Conservation (phyloP, 2,888 invertebrate genomes). For the Alentia gelatinosa region DNA sequence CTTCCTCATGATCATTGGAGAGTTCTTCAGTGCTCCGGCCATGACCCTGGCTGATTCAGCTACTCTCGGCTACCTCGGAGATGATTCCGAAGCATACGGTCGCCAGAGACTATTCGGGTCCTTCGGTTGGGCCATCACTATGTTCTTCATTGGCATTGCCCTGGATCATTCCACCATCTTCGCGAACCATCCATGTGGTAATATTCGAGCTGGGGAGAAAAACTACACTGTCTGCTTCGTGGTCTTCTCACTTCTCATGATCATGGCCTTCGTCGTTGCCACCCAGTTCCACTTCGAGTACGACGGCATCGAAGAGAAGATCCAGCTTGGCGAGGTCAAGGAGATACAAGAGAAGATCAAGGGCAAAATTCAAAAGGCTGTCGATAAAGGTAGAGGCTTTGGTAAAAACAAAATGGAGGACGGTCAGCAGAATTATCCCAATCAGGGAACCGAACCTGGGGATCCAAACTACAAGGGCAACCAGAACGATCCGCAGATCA, state of each 20-base stretch:
- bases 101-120: conserved; percentile 99
- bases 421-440: conserved; percentile 46
- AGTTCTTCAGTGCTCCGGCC: conserved; percentile 98
- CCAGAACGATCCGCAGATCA: conserved; percentile 54
- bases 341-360: conserved; percentile 73
- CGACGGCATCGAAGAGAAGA: conserved; percentile 62
- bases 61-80: conserved; percentile 86
- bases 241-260: conserved; percentile 97
- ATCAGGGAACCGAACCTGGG: conserved; percentile 69
- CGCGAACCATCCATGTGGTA: conserved; percentile 92
- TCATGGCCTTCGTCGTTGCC: conserved; percentile 94
- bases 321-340: conserved; percentile 71
- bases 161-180: conserved; percentile 98
- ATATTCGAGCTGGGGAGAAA: conserved; percentile 92
- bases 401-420: background rate
- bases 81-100: conserved; percentile 88
- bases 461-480: background rate
- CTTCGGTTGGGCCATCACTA: conserved; percentile 98
- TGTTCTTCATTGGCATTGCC: conserved; percentile 94
- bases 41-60: conserved; percentile 90
- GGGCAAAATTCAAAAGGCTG: conserved; percentile 17
- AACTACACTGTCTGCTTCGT: conserved; percentile 99
- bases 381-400: background rate
- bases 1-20: conserved; percentile 95
- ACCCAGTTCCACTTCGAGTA: conserved; percentile 88